Base-by-base conservation (phyloP, 2,113 vertebrate species). In the Apodemus speciosus region DNA sequence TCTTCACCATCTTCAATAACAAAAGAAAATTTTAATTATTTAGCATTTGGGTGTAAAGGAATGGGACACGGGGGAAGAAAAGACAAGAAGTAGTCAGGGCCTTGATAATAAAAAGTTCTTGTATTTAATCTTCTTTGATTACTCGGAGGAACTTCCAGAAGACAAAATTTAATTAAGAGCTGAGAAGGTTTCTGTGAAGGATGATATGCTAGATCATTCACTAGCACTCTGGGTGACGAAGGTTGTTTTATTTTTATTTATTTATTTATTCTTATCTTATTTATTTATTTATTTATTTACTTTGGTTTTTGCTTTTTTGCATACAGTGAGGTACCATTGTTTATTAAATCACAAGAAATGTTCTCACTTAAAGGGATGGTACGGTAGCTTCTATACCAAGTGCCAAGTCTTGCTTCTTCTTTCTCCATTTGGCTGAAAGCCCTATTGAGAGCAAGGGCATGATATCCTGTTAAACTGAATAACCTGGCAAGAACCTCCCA, bases 91-190 rank as follows among this genome's bases (percentile, higher is more conserved):
- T 4, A 76, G 80, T 30, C 11, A 60, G 87, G 27, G 43, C 32
- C 77, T 56, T 56, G 75, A 53, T 83, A 92, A 95, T 60, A 88
- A 92, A 95, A 96, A 53, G 38, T 80, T 89, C 94, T 83, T 72
- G 32, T 76, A 89, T 94, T 93, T 94, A 81, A 94, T 94, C 85
- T 94, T 68, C 92, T 69, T 89, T 95, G 94, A 90, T 94, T 93
- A 93, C 76, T 90, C 0, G 2, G 35, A 94, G 75, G n/a, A 27
- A 85, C 46, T 90, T 97, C 32, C 27, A 92, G 80, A 83, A 93
- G 51, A 51, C 0, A 1, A 91, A 90, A 91, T 90, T 96, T 95
- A 97, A 97, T 97, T 96, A 95, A 95, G 85, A 43, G 72, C 72
- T 79, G 76, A 77, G 87, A 84, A 83, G 68, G 91, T 83, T 92